phyloP scores from a whole-genome alignment of 2,888 invertebrate species.

The Eupithecia tripunctaria region DNA sequence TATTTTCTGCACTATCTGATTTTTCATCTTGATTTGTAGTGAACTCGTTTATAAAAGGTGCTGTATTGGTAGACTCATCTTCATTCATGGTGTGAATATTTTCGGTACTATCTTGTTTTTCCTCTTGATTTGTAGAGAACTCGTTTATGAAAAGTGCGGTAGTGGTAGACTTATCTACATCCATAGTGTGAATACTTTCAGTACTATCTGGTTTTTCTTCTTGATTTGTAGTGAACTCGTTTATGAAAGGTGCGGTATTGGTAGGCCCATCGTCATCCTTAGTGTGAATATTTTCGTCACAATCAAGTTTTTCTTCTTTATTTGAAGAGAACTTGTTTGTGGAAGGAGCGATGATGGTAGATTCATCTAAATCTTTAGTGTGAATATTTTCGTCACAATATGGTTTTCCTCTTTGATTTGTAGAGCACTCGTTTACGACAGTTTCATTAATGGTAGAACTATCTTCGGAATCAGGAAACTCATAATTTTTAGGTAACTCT shows the following conservation, averaged over 20 bases:
- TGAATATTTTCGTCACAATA: conserved; percentile 4
- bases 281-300: neutral
- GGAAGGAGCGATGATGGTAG: neutral
- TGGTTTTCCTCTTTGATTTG: neutral
- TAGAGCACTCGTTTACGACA: neutral
- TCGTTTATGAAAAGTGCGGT: neutral
- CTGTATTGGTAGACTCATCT: neutral
- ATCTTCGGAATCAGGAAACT: neutral
- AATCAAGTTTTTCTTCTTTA: neutral
- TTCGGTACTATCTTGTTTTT: neutral
- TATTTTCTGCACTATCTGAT: neutral
- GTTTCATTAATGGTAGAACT: neutral
- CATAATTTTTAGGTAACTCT: conserved; percentile 4
- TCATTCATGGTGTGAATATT: neutral
- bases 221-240: neutral
- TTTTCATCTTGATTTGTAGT: neutral
- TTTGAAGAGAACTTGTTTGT: neutral
- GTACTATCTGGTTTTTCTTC: neutral
- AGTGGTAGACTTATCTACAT: neutral
- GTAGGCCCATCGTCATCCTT: neutral
- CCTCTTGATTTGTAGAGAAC: neutral
- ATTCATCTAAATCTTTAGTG: neutral
- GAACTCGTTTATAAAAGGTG: neutral
- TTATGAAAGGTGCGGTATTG: neutral
- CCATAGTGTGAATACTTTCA: neutral